phyloP scores from a whole-genome alignment of 2,888 invertebrate species.

The Sinopyrophorus schimmeli region DNA sequence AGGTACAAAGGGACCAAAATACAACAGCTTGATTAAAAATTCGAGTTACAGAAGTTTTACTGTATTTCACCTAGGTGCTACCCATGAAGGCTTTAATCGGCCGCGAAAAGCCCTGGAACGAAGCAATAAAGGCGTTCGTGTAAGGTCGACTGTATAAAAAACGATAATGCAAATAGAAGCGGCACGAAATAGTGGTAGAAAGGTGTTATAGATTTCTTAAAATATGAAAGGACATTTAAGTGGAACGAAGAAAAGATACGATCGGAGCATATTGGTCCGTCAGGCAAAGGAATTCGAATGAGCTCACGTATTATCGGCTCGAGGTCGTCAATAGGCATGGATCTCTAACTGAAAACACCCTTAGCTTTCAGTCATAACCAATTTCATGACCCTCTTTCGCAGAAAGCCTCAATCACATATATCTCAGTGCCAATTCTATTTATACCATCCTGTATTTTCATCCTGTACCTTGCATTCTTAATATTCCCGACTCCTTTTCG shows the following conservation, averaged over 20 bases:
- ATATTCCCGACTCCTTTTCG: conserved; percentile 44
- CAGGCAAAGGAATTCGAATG: conserved; percentile 46
- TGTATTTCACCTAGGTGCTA: too few species aligned
- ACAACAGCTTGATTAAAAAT: too few species aligned
- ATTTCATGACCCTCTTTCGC: conserved; percentile 44
- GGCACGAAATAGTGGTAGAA: conserved; percentile 4
- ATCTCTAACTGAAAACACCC: conserved; percentile 49
- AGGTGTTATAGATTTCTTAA: conserved; percentile 28
- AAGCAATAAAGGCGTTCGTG: conserved; percentile 4
- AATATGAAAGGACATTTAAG: conserved; percentile 31
- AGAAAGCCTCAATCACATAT: conserved; percentile 48
- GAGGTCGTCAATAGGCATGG: conserved; percentile 44
- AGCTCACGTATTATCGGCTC: conserved; percentile 49
- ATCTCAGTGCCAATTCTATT: conserved; percentile 49
- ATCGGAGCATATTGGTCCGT: conserved; percentile 46
- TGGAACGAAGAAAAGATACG: conserved; percentile 25
- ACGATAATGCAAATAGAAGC: conserved; percentile 6
- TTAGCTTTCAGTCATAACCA: conserved; percentile 46
- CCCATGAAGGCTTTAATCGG: too few species aligned
- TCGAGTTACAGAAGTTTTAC: too few species aligned
- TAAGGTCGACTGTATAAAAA: conserved; percentile 3
- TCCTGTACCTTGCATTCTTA: conserved; percentile 45
- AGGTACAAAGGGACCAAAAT: too few species aligned
- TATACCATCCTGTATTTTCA: conserved; percentile 46
- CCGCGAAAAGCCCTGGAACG: too few species aligned